Base-by-base conservation (phyloP, 2,888 invertebrate species). In the Pandemis cinnamomeana region DNA sequence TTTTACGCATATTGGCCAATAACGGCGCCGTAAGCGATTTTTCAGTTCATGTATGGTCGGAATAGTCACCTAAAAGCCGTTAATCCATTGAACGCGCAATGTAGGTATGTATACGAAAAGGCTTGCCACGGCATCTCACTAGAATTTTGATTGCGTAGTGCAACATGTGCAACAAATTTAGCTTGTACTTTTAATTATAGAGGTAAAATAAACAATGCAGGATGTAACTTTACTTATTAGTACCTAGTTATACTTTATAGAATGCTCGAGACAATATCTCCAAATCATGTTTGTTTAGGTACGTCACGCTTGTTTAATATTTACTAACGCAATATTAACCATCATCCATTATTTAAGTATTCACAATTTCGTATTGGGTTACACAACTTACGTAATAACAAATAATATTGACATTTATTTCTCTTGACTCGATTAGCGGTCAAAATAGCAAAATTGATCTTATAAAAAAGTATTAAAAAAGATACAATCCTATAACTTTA, bases 241-340 rank as follows among this genome's bases (percentile, higher is more conserved):
- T 63, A 36, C 27, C 27, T 36, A 20, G 20, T 20, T 63, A 13
- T 63, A n/a, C 15, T 11, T 64, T 20, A 46, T 20, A 46, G 46
- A 63, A 63, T 46, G 46, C 63, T 63, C 5, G 20, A 46, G 42
- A 46, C 63, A 27, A 10, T 27, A 11, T 58, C 27, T 61, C 61
- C 15, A 13, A 46, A 64, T 48, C 27, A 20, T 20, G 27, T 36
- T 36, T 36, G 27, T 36, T 36, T 36, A 36, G 27, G 27, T 36
- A 64, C 13, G 5, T 64, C n/a, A 64, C 6, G 27, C 46, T 48
- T 46, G 20, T 64, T 64, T 64, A 27, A 27, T 58, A 27, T 58
- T 27, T 58, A 58, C 58, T 58, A 58, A 58, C 58, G 58, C 58
- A 55, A 15, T 7, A 55, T 1, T 55, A 55, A 55, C 53, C 53